Base-by-base conservation (phyloP, 53 echinoderm and acorn worm species). In the Holothuria scabra region DNA sequence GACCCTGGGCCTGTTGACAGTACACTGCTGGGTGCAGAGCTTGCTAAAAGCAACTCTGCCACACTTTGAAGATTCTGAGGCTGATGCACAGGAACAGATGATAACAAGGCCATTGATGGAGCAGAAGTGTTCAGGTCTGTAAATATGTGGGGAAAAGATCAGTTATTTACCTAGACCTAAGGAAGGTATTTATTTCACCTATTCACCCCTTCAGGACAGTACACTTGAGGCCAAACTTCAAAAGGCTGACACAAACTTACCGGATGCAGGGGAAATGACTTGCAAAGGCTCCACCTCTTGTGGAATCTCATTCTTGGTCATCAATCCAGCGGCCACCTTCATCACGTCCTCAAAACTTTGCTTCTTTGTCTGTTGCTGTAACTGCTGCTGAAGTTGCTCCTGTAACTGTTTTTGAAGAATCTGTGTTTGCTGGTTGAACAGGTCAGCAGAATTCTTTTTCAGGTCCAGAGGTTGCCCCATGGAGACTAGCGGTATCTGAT, bases 61-160 rank as follows among this genome's bases (percentile, higher is more conserved):
- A 78, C 59, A 78, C 58, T 56, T 31, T 78, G 78, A 56, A 78
- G 78, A 78, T 58, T 78, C 72, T 72, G 72, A 29, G 78, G 78
- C 28, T 78, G 78, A 57, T 78, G 28, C 26, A 78, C 58, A 28
- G 33, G 29, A 26, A 28, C 57, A 59, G 78, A 58, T 78, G 58
- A 58, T 31, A 58, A 56, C 78, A 78, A 58, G 52, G 56, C 58
- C 78, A 57, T 57, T 58, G 58, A 78, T 57, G 78, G 58, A 33
- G 56, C 56, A 28, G 52, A 19, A 28, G 78, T 56, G 32, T 57
- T 78, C 78, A 78, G 56, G 78, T 58, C 78, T 78, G 78, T 78
- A 30, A 58, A 78, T 78, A 78, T 78, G 78, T 21, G 78, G 78
- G 64, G 78, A 56, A 78, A 78, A 78, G 56, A 32, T 56, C 28